phyloP scores from a whole-genome alignment of 2,888 invertebrate genomes.

The Pterostichus madidus region DNA sequence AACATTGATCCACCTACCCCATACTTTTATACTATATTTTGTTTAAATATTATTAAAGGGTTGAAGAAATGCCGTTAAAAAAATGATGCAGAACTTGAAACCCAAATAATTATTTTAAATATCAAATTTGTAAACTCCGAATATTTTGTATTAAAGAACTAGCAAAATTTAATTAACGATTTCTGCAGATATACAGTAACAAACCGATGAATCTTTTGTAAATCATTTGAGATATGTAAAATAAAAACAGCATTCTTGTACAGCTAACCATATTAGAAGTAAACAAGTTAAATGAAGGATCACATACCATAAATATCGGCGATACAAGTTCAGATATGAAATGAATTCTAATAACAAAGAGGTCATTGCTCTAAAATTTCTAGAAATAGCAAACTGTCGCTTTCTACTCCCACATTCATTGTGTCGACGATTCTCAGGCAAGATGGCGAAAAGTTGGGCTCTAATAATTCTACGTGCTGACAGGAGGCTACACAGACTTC shows the following conservation, averaged over 20 bases:
- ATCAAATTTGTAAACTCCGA: no score
- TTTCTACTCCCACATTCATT: slow-evolving; percentile 48
- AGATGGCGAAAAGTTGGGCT: background rate
- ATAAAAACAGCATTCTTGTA: slow-evolving; percentile 41
- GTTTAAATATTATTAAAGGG: no score
- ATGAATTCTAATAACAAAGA: slow-evolving; percentile 20
- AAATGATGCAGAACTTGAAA: no score
- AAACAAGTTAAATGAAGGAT: slow-evolving; percentile 40
- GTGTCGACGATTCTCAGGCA: background rate
- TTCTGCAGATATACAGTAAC: no score
- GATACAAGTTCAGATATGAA: background rate
- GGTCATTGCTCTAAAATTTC: slow-evolving; percentile 48
- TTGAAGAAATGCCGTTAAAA: no score
- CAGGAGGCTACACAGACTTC: slow-evolving; percentile 10
- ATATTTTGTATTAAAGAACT: no score
- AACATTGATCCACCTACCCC: no score
- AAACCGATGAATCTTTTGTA: background rate
- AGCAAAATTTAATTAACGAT: no score
- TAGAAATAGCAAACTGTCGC: slow-evolving; percentile 50
- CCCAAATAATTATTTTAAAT: no score
- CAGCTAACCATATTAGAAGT: slow-evolving; percentile 23
- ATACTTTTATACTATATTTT: no score
- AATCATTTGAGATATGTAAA: slow-evolving; percentile 16
- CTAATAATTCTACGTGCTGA: slow-evolving; percentile 30
- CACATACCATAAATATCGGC: slow-evolving; percentile 10